Conservation (phyloP, 2,113 vertebrate genomes). For the Labrus mixtus region DNA sequence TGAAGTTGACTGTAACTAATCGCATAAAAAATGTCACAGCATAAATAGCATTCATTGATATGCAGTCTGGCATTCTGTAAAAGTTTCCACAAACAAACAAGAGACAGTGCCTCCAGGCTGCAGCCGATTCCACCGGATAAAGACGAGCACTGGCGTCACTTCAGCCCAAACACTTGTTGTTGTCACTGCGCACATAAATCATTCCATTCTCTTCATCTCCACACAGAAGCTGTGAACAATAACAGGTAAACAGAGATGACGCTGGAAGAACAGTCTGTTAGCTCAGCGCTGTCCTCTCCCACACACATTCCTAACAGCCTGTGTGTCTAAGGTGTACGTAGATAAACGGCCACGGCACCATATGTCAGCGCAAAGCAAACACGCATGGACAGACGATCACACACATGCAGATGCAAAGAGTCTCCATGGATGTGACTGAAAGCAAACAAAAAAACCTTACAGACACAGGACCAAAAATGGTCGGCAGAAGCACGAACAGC, state of each 20-base stretch:
- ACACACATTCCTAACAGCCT: conserved; percentile 63
- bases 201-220: conserved; percentile 46
- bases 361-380: conserved; percentile 73
- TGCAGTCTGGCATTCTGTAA: conserved; percentile 5
- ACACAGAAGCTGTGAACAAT: conserved; percentile 75
- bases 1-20: conserved; percentile 10
- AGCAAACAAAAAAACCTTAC: not conserved
- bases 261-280: conserved; percentile 59
- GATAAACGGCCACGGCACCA: conserved; percentile 53
- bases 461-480: not conserved
- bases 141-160: conserved; percentile 54
- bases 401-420: conserved; percentile 44
- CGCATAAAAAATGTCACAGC: not conserved
- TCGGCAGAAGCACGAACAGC: conserved; percentile 19
- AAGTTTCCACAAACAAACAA: conserved; percentile 39
- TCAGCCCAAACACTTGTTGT: conserved; percentile 69
- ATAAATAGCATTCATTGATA: conserved; percentile 7
- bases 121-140: conserved; percentile 43
- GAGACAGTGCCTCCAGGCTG: conserved; percentile 20
- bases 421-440: not conserved
- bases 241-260: conserved; percentile 70
- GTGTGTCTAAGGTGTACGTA: conserved; percentile 60
- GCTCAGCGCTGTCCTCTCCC: conserved; percentile 58
- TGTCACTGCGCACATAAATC: conserved; percentile 73
- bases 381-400: conserved; percentile 43